Evolutionary conservation across 1,140 invertebrate genomes (phyloP).

Genomic region (Sitobion miscanthi): DNA sequence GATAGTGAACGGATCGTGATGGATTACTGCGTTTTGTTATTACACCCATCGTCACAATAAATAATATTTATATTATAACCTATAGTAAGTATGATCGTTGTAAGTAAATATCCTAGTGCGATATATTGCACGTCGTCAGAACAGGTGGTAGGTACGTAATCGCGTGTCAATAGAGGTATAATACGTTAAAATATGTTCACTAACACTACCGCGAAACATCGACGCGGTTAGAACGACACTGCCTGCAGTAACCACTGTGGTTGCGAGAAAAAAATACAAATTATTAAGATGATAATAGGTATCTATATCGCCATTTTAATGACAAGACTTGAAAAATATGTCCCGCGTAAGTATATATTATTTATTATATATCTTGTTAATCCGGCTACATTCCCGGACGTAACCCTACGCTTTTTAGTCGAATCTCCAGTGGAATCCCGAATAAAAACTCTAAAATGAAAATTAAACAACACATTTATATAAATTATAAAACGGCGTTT

Average conservation of each 20-base stretch:
- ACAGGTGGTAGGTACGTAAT: no score
- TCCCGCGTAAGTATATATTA: neutral
- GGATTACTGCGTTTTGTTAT: no score
- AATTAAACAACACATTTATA: conserved; percentile 6
- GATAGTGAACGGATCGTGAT: no score
- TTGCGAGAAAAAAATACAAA: neutral
- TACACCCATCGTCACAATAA: no score
- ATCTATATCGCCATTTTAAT: neutral
- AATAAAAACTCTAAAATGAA: neutral
- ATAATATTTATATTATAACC: no score
- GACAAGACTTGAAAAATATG: neutral
- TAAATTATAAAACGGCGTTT: neutral
- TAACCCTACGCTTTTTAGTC: neutral
- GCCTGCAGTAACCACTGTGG: neutral
- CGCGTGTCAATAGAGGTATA: no score
- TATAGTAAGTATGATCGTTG: no score
- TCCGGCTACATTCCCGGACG: neutral
- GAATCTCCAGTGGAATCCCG: neutral
- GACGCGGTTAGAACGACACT: no score
- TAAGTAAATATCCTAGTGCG: no score
- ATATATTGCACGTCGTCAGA: no score
- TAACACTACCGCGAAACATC: no score
- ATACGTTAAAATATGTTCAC: no score
- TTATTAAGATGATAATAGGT: neutral
- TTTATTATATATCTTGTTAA: neutral